Evolutionary conservation across 2,113 vertebrate species (phyloP), one percentile per base, ranked within the genome.

Genomic region (Cavia porcellus): DNA sequence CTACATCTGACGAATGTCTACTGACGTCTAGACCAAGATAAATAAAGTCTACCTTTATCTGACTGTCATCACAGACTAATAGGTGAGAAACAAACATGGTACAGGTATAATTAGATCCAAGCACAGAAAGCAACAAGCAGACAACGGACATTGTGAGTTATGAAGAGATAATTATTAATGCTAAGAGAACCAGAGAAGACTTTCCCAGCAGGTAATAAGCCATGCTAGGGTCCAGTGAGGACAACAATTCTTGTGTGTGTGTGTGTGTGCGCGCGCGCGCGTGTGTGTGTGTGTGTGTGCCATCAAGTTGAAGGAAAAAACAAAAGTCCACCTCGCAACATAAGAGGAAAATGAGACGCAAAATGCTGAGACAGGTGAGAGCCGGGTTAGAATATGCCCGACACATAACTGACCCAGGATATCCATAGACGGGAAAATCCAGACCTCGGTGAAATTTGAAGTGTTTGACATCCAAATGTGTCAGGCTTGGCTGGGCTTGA

Each of bases 231-330:
- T 11, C 7, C 9, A 9, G 25, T 0, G 8, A 32, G 0, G 7
- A 11, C 28, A 4, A 1, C 4, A 8, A n/a, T 45, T 32, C 55
- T 24, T 17, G 1, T 7, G 50, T 52, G n/a, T 57, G 55, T 57
- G n/a, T 5, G 13, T 7, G 3, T 20, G 1, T 11, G 50, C 11
- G 32, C 1, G 50, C 5, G 4, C 0, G 3, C 35, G 12, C 19
- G 3, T 1, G 4, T 2, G 2, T 25, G 1, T 13, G n/a, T 15
- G 38, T 20, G 5, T 38, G 1, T 0, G 3, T 4, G 11, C 3
- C 15, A 15, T 7, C 9, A 62, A 68, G 28, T 3, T 15, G 0
- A 17, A 83, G 55, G 32, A 79, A 14, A 70, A 9, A 32, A 7
- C 14, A 50, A 57, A 3, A 3, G 15, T 20, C 7, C 7, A 35